Conservation (phyloP, 2,888 invertebrate genomes). For the Oscheius sp. region DNA sequence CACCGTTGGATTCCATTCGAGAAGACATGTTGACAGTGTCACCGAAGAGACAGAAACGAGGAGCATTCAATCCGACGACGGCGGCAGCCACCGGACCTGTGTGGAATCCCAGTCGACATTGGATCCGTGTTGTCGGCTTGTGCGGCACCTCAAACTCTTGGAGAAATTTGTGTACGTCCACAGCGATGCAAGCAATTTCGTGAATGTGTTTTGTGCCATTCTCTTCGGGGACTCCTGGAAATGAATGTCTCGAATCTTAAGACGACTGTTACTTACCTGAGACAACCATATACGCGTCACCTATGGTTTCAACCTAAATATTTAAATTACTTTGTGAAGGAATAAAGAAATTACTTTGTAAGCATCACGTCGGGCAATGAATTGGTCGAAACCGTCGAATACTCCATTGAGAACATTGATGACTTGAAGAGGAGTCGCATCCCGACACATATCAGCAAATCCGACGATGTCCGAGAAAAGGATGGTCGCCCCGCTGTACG, state of each 20-base stretch:
- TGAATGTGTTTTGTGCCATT: slow-evolving; percentile 66
- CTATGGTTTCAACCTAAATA: slow-evolving; percentile 68
- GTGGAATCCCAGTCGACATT: slow-evolving; percentile 67
- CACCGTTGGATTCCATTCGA: slow-evolving; percentile 70
- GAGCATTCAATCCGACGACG: slow-evolving; percentile 72
- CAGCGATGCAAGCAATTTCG: slow-evolving; percentile 65
- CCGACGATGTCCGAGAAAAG: slow-evolving; percentile 71
- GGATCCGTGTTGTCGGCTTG: slow-evolving; percentile 43
- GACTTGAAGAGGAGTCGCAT: slow-evolving; percentile 66
- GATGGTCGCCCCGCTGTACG: slow-evolving; percentile 66
- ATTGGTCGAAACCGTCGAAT: slow-evolving; percentile 70
- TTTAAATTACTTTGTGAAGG: slow-evolving; percentile 2
- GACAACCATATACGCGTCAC: slow-evolving; percentile 72
- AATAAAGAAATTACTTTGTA: slow-evolving; percentile 50
- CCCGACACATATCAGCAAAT: slow-evolving; percentile 67
- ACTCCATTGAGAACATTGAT: slow-evolving; percentile 69
- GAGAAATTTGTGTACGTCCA: slow-evolving; percentile 68
- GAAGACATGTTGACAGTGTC: slow-evolving; percentile 71
- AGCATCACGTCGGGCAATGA: slow-evolving; percentile 63
- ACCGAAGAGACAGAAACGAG: slow-evolving; percentile 72
- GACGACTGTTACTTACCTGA: slow-evolving; percentile 46
- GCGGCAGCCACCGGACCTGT: slow-evolving; percentile 70
- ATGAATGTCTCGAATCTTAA: too few species aligned
- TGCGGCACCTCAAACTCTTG: slow-evolving; percentile 65
- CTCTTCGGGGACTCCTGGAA: slow-evolving; percentile 62